Percentiles rank a stretch among this genome's conserved stretches.
Evolutionary conservation across 1,140 invertebrate species (phyloP).

Genomic region (Drosophila tristis): DNA sequence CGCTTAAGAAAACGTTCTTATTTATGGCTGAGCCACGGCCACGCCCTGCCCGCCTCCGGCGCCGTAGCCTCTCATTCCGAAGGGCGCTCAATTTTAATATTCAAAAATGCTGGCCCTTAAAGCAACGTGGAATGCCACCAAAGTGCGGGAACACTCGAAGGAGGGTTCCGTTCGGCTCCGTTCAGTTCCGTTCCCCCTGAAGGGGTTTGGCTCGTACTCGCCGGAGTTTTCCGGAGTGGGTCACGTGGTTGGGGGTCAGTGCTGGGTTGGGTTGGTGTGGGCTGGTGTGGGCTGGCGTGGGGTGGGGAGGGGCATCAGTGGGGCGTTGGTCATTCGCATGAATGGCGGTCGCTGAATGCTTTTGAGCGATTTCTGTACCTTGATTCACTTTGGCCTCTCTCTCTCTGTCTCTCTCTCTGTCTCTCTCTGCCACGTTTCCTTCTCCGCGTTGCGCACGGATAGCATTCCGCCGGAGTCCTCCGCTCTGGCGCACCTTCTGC

Average conservation of each 20-base stretch:
- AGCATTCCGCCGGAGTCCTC: background rate
- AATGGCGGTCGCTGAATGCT: conserved; percentile 53
- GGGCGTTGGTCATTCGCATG: conserved; percentile 49
- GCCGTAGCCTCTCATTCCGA: conserved; percentile 8
- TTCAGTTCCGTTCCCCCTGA: too few relatives aligned
- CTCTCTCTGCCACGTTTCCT: background rate
- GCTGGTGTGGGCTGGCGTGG: background rate
- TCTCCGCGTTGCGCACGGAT: background rate
- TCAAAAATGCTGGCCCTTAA: conserved; percentile 74
- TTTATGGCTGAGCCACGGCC: conserved; percentile 56
- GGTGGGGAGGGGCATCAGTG: conserved; percentile 13
- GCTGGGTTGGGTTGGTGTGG: background rate
- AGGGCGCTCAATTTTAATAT: conserved; percentile 60
- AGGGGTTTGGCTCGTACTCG: too few relatives aligned
- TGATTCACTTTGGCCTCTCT: conserved; percentile 48
- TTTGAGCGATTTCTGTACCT: conserved; percentile 58
- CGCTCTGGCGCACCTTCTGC: conserved; percentile 30
- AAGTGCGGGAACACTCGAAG: conserved; percentile 4
- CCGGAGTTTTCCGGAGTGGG: background rate
- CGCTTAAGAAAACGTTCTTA: conserved; percentile 63
- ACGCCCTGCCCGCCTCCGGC: background rate
- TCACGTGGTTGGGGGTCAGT: background rate
- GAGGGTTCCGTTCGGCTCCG: too few relatives aligned
- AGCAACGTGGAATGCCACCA: conserved; percentile 42
- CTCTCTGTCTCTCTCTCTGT: background rate